phyloP scores from a whole-genome alignment of 1,140 invertebrate species.

The Orchestia grillus region DNA sequence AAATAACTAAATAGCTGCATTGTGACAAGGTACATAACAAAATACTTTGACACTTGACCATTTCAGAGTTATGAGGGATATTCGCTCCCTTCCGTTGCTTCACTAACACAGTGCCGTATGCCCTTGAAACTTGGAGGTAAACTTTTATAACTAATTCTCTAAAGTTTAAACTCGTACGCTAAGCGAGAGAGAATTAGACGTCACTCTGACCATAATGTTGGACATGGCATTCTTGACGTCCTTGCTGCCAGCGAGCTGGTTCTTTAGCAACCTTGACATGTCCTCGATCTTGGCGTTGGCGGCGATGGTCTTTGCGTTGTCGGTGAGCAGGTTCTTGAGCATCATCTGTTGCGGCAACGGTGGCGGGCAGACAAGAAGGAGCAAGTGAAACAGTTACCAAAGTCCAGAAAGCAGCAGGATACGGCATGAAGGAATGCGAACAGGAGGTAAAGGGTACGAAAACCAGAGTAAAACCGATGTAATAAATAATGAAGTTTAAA shows the following conservation, averaged over 20 bases:
- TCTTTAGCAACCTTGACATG: conserved; percentile 93
- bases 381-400: background rate
- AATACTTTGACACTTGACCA: no score
- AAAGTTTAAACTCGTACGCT: background rate
- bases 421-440: conserved; percentile 43
- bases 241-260: conserved; percentile 91
- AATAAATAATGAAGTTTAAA: background rate
- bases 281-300: conserved; percentile 97
- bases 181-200: background rate
- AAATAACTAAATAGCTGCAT: no score
- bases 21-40: no score
- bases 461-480: background rate
- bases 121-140: background rate
- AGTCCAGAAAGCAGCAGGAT: background rate
- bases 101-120: background rate
- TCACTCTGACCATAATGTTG: conserved; percentile 84
- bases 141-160: background rate
- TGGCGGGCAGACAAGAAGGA: conserved; percentile 66
- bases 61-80: no score
- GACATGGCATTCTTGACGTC: conserved; percentile 94
- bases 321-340: conserved; percentile 89
- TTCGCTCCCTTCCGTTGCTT: background rate
- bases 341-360: conserved; percentile 80
- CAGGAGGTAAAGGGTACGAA: background rate
- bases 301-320: conserved; percentile 95